Evolutionary conservation across 2,888 invertebrate genomes (phyloP), one percentile per base, ranked within the genome.

Genomic region (Habrosyne pyritoides): DNA sequence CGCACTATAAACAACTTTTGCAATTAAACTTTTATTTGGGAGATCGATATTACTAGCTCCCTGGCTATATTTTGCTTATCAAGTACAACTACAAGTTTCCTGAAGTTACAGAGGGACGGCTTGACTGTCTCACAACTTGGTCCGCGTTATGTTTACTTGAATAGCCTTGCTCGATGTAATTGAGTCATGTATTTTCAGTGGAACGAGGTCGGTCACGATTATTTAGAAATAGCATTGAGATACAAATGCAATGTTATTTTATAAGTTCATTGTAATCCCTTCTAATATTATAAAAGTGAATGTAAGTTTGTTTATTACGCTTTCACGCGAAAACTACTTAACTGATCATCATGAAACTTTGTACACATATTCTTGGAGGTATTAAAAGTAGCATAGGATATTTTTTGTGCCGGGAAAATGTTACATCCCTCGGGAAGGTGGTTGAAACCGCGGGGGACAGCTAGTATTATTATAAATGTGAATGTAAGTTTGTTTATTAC

Each of bases 11-110:
- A 84, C 82, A 89, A 90, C 85, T 89, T 91, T 87, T 62, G 83
- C 89, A 90, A 89, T 91, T 89, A 89, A 89, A 91, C 85, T 90
- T 89, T 87, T 88, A 89, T 88, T 83, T 77, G 76, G 68, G 63
- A 81, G 74, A 84, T 86, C 86, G 81, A 84, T 84, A 84, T 83
- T 80, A 76, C 82, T 75, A 68, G 73, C 78, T 67, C 75, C 67
- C 60, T 66, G 56, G 73, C 74, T 83, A 83, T 86, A 83, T 83
- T 82, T 83, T 82, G 79, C 77, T 79, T 82, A 84, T 83, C 78
- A 77, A 69, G 65, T 72, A 67, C 70, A 69, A 75, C 64, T 73
- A 67, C 69, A 69, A 75, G 63, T 73, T 66, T 56, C 59, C 63
- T 60, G 59, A 72, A 75, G 62, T 71, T 70, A 51, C 55, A 53